Evolutionary conservation across 2,113 vertebrate species (phyloP).

Genomic region (Bambusicola thoracicus): DNA sequence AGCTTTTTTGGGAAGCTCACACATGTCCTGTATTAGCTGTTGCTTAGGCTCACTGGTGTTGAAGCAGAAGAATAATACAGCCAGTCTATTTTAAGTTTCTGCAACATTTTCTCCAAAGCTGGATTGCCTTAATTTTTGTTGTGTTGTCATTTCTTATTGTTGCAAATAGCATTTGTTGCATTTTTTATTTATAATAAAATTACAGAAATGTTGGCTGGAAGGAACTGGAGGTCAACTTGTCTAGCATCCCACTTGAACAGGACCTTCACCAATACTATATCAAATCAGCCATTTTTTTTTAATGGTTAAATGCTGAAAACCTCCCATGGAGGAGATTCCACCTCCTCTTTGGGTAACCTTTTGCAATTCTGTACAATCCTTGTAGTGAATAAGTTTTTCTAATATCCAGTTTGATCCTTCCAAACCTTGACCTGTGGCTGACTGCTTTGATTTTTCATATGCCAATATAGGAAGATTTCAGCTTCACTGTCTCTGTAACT

Average conservation of each 20-base stretch:
- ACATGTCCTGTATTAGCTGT: background rate
- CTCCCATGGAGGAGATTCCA: background rate
- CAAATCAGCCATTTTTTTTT: background rate
- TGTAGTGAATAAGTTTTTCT: background rate
- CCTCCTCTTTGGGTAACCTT: background rate
- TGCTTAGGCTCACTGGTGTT: background rate
- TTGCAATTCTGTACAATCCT: background rate
- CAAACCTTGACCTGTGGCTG: background rate
- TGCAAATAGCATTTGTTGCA: background rate
- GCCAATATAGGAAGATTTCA: background rate
- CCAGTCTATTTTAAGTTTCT: background rate
- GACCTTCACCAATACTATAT: background rate
- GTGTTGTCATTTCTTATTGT: background rate
- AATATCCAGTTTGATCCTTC: background rate
- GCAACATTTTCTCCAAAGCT: background rate
- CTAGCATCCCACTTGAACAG: background rate
- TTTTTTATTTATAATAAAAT: background rate
- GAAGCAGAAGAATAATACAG: background rate
- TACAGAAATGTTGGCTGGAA: background rate
- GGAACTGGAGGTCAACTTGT: background rate
- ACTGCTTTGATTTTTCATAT: background rate
- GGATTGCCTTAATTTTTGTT: background rate
- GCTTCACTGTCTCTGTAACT: background rate
- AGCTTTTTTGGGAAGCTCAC: background rate
- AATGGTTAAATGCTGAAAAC: background rate